Percentiles rank a stretch among this genome's conserved stretches.
Conservation (phyloP, 2,888 invertebrate genomes). For the Mimachlamys varia region DNA sequence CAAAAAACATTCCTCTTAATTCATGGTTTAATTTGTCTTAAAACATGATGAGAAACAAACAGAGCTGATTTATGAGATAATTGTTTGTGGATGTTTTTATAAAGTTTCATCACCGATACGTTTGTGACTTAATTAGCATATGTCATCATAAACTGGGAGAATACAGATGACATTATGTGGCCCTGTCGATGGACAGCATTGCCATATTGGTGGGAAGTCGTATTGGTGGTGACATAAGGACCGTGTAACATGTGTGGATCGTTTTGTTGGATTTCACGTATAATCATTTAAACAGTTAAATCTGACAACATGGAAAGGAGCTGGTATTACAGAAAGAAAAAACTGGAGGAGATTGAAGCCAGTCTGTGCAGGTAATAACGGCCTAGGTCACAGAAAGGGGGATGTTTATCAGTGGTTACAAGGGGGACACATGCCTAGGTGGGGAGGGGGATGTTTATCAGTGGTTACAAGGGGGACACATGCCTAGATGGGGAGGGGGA, state of each 20-base stretch:
- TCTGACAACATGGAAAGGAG: background rate
- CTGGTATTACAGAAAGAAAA: constrained; percentile 14
- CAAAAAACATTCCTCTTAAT: background rate
- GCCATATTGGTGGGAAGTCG: background rate
- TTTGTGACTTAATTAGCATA: constrained; percentile 17
- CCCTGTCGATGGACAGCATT: background rate
- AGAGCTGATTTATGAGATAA: background rate
- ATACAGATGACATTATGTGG: too few relatives aligned
- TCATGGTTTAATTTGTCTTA: background rate
- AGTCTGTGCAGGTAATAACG: constrained; percentile 4
- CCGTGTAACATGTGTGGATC: background rate
- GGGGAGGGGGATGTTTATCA: background rate
- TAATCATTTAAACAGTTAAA: background rate
- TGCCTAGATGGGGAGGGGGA: background rate
- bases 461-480: background rate
- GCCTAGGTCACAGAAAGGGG: background rate
- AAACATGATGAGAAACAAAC: background rate
- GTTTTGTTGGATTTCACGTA: background rate
- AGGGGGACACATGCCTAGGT: background rate
- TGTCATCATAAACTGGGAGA: background rate
- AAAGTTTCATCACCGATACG: background rate
- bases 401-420: background rate
- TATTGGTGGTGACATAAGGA: background rate
- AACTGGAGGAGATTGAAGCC: constrained; percentile 4
- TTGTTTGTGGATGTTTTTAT: background rate